A percentile compares a stretch with the other conserved stretches of the same genome.
Conservation (phyloP, 2,797 vertebrate genomes). For the Mus spretus region DNA sequence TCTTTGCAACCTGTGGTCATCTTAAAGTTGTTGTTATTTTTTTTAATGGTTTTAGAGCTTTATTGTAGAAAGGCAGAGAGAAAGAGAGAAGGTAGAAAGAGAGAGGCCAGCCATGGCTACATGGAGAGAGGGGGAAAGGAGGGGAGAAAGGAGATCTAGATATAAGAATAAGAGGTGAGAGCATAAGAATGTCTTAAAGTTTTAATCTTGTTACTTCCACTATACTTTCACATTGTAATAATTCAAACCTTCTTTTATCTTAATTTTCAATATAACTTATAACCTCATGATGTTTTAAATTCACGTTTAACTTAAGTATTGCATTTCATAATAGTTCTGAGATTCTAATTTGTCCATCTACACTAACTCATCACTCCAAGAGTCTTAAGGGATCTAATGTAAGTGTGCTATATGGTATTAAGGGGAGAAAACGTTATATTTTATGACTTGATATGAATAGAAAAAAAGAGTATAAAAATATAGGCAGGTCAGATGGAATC, state of each 20-base stretch:
- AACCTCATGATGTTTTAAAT: background rate
- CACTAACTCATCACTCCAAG: background rate
- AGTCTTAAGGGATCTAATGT: background rate
- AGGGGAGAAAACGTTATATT: background rate
- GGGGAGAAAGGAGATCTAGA: no score
- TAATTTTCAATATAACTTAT: constrained; percentile 7
- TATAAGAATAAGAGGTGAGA: no score
- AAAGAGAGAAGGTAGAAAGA: no score
- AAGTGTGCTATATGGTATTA: background rate
- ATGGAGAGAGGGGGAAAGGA: no score
- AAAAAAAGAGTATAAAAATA: background rate
- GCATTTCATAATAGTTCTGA: constrained; percentile 2
- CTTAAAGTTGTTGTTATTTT: background rate
- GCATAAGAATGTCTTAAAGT: background rate
- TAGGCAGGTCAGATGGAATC: background rate
- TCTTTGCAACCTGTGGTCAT: background rate
- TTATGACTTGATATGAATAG: background rate
- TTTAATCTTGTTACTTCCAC: background rate
- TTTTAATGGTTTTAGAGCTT: no score
- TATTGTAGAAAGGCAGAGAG: no score
- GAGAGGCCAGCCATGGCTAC: no score
- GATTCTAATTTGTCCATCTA: background rate
- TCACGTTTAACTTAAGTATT: background rate
- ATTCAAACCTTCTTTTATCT: background rate
- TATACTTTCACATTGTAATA: background rate